Evolutionary conservation across 1,140 invertebrate species (phyloP), one percentile per base, ranked within the genome.

Genomic region (Aphelinus certus): DNA sequence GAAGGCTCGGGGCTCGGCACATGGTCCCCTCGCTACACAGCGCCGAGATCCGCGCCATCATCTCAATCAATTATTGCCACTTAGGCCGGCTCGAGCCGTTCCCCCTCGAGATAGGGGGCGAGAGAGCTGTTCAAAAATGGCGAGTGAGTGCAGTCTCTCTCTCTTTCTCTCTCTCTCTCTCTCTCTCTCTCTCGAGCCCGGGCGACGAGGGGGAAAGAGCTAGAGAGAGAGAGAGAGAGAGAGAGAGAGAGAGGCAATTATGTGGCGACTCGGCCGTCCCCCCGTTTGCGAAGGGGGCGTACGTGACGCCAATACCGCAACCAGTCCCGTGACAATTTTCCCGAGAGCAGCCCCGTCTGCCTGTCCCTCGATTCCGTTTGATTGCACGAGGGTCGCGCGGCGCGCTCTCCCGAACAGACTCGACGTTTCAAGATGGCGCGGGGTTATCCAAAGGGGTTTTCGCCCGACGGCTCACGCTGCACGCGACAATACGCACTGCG

Each of bases 41-140:
- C 26, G 26, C 26, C 26, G 26, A 26, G 26, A 26, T 26, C 5
- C 56, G 6, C 62, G n/a, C 51, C 62, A 48, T 62, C 57, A 49
- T 55, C 66, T 49, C 74, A 76, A 76, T 76, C 67, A 76, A 76
- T 76, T 76, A 76, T 71, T 76, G 74, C 74, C 68, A 76, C 74
- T 76, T 56, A 46, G 55, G 1, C 67, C 48, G 26, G 46, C 26
- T 26, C 10, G 66, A 58, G 66, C 65, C 2, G 6, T 63, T 43
- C 3, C 10, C 61, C 42, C 61, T 7, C 45, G 61, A 26, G 26
- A 26, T 26, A 26, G 53, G 5, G 45, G 26, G 51, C 5, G 60
- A 10, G 56, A 63, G 76, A 69, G 69, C 71, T 57, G 4, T 78
- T 71, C 64, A 70, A 71, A 78, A 76, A 65, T 76, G 74, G 68